Base-by-base conservation (phyloP, 2,888 invertebrate genomes). In the Xestia xanthographa region DNA sequence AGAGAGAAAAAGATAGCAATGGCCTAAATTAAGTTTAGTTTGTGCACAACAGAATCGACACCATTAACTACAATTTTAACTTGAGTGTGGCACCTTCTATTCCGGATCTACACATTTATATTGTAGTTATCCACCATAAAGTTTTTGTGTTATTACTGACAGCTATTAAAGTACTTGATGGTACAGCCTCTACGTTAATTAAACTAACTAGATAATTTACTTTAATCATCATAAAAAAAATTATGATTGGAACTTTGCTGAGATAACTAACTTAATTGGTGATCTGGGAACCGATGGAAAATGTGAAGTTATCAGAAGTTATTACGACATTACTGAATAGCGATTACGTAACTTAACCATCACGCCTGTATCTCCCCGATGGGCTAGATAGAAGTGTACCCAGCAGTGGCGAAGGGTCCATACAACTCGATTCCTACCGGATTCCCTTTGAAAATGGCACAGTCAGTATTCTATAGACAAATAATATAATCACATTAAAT, bases 201-300 rank as follows among this genome's bases (percentile, higher is more conserved):
- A 69, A 80, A 71, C 50, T 83, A 83, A 83, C 77, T 62, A 83
- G 83, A 72, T 74, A 83, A 83, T 83, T 83, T 26, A 41, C 58
- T 69, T 81, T 68, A 80, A 77, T 83, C 62, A 69, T 80, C 68
- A 63, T 65, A 74, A 83, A 83, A 82, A 34, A 82, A 80, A 74
- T 34, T 0, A 83, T 77, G 80, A 83, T 80, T 83, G 71, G 56
- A 77, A 83, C 73, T 80, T 76, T 66, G 71, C 68, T 80, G 80
- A 71, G 77, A 53, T 77, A 83, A 77, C 65, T 77, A 72, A 70
- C 45, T 53, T 80, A 71, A 77, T 80, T 73, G 82, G 43, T 62
- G 60, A 80, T 73, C 83, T 83, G 77, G 70, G 80, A 80, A 83
- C 65, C n/a, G 38, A 76, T 68, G 80, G 69, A 76, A 60, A 82